Base-by-base conservation (phyloP, 2,113 vertebrate species). In the Genyomyrus donnyi region DNA sequence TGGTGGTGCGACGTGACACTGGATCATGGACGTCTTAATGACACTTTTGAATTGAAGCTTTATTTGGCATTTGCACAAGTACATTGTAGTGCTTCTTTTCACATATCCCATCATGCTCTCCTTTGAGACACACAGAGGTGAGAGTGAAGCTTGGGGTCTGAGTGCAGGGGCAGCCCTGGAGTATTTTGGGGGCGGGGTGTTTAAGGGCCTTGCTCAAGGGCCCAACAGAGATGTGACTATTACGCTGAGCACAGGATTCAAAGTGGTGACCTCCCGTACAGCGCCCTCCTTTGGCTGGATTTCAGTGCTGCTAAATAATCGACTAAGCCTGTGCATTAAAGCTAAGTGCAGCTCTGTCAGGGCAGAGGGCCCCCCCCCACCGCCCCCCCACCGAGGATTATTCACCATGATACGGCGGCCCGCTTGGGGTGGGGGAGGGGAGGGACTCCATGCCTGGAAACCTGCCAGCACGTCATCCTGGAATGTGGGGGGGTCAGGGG, bases 401-500 rank as follows among this genome's bases (percentile, higher is more conserved):
- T 89, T 53, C 27, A 83, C 77, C 88, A 52, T 83, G 66, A 80
- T 80, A 49, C 31, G 4, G 70, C 17, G 45, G 88, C 13, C 3
- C 42, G 21, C 88, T 53, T 49, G 39, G 21, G 9, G n/a, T 46
- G 49, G 89, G 62, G 53, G 10, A 10, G 83, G 89, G 50, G 56
- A 42, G 83, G 80, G 27, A 27, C 27, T 50, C 66, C 24, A 17
- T 21, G 9, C 21, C 80, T 86, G 89, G 89, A 90, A 90, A 66
- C 56, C 83, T 31, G 89, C 89, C 89, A 90, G 52, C 17, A 35
- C 9, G 11, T 85, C 56, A 45, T 77, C 62, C 62, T 77, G 89
- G 89, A 90, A 90, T 77, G 85, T 58, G 46, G 21, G 58, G 58
- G 58, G 87, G 89, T 52, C 85, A 52, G 19, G 27, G 19, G 83